phyloP scores from a whole-genome alignment of 2,113 vertebrate species.

The Phainopepla nitens region DNA sequence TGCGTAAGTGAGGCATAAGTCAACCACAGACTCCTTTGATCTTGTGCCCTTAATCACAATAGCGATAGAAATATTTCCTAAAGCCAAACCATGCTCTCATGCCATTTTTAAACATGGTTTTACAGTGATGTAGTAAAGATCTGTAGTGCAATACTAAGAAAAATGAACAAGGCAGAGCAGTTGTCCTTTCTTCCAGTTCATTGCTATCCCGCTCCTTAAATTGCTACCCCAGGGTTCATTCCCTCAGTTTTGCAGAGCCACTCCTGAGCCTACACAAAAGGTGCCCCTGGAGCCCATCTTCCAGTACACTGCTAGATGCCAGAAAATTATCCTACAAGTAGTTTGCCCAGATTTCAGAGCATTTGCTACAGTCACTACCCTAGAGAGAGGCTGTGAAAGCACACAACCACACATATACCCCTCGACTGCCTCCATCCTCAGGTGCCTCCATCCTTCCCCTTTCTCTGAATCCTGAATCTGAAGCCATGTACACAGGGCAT shows the following conservation, averaged over 20 bases:
- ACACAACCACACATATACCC: background rate
- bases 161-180: background rate
- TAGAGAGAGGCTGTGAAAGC: background rate
- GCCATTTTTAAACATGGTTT: slow-evolving; percentile 29
- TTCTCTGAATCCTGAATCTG: background rate
- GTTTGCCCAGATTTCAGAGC: background rate
- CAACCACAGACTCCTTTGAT: slow-evolving; percentile 50
- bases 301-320: background rate
- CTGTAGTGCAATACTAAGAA: background rate
- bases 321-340: background rate
- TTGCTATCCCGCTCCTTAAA: background rate
- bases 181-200: background rate
- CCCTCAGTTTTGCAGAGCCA: background rate
- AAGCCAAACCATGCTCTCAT: slow-evolving; percentile 45
- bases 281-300: background rate
- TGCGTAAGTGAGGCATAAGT: slow-evolving; percentile 50
- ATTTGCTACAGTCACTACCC: rapidly evolving
- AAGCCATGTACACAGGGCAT: background rate
- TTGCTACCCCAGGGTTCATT: background rate
- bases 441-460: too few relatives aligned
- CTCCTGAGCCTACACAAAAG: background rate
- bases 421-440: background rate
- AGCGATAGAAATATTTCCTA: slow-evolving; percentile 40
- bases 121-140: slow-evolving; percentile 12
- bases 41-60: slow-evolving; percentile 30